Conservation (phyloP, 2,113 vertebrate species). For the Eira barbara region DNA sequence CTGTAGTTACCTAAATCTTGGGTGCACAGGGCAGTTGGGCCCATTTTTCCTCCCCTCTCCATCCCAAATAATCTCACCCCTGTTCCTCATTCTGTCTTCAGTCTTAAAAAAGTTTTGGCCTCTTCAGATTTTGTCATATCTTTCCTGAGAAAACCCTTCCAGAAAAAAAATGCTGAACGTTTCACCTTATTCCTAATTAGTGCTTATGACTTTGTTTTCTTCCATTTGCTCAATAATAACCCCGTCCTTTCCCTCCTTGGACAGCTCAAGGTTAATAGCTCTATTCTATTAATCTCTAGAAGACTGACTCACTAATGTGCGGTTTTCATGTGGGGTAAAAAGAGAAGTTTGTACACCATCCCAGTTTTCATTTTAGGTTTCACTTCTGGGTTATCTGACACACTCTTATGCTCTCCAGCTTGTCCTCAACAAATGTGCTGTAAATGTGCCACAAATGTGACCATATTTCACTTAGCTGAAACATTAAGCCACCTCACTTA, state of each 20-base stretch:
- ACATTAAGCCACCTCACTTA: background rate
- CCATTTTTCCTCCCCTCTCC: background rate
- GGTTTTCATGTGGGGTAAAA: background rate
- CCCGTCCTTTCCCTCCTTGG: background rate
- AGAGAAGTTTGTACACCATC: background rate
- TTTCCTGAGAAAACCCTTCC: background rate
- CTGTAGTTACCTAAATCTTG: background rate
- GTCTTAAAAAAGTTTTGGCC: background rate
- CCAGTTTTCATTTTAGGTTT: background rate
- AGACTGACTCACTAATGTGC: background rate
- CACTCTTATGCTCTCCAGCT: background rate
- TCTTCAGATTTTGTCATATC: background rate
- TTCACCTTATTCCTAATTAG: background rate
- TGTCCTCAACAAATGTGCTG: background rate
- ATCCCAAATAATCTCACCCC: background rate
- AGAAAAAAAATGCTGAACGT: background rate
- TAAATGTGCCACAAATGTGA: background rate
- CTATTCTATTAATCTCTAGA: background rate
- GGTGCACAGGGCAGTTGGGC: fast-evolving
- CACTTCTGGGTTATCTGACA: background rate
- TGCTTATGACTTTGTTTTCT: background rate
- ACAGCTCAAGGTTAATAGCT: background rate
- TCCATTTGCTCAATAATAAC: background rate
- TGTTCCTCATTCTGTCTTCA: background rate
- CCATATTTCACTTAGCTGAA: background rate